Evolutionary conservation across 2,113 vertebrate species (phyloP).

Genomic region (Hypanus sabinus): DNA sequence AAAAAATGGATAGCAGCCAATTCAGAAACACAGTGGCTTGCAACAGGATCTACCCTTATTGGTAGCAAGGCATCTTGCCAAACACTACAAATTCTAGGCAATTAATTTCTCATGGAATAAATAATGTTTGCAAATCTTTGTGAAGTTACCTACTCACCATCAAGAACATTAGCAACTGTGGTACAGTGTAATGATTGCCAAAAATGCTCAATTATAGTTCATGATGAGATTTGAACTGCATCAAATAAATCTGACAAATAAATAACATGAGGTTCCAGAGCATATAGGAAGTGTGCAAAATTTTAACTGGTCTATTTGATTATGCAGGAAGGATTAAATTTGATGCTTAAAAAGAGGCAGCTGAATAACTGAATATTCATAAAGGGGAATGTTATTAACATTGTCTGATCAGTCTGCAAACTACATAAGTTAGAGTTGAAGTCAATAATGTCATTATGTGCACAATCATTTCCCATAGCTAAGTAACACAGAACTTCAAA

Average conservation of each 20-base stretch:
- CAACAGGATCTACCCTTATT: too few relatives aligned
- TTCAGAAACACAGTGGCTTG: too few relatives aligned
- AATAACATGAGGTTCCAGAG: not conserved
- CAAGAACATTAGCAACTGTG: not conserved
- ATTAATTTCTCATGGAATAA: too few relatives aligned
- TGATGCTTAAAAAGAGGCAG: not conserved
- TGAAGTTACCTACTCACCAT: too few relatives aligned
- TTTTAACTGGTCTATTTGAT: not conserved
- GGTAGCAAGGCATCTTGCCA: too few relatives aligned
- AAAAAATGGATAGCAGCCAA: too few relatives aligned
- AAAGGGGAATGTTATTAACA: not conserved
- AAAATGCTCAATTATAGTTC: not conserved
- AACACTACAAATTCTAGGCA: too few relatives aligned
- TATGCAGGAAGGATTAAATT: not conserved
- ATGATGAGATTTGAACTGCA: not conserved
- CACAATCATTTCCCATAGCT: conserved; percentile 37
- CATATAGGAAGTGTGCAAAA: not conserved
- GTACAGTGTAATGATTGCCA: not conserved
- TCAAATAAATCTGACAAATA: not conserved
- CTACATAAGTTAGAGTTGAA: conserved; percentile 37
- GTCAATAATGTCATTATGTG: conserved; percentile 41
- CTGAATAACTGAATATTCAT: not conserved
- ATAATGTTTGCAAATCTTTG: too few relatives aligned
- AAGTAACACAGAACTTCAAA: conserved; percentile 39
- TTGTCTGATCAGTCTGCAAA: conserved; percentile 29